Evolutionary conservation across 2,113 vertebrate genomes (phyloP).

Genomic region (Microtus pennsylvanicus): DNA sequence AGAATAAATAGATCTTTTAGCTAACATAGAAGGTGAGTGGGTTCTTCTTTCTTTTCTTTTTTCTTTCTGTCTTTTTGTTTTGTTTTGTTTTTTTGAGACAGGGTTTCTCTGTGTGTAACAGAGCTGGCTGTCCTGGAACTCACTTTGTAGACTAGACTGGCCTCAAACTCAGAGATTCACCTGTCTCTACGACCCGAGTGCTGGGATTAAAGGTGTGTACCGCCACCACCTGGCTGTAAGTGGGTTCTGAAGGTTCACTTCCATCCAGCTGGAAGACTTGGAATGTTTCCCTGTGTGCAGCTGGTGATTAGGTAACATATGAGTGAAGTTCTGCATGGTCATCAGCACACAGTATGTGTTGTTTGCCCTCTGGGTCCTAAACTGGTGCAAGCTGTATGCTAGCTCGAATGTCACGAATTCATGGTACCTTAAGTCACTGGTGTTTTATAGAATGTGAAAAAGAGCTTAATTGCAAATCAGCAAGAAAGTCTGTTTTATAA

Average conservation of each 20-base stretch:
- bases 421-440: not conserved
- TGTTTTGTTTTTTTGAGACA: too few relatives aligned
- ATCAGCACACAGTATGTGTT: not conserved
- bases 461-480: constrained; percentile 20
- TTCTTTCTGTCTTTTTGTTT: too few relatives aligned
- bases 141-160: too few relatives aligned
- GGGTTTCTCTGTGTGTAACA: too few relatives aligned
- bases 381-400: not conserved
- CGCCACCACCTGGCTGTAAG: too few relatives aligned
- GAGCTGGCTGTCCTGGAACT: too few relatives aligned
- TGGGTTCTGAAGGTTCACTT: not conserved
- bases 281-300: constrained; percentile 43
- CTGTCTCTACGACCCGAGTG: too few relatives aligned
- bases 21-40: constrained; percentile 48
- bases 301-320: not conserved
- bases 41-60: not conserved
- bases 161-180: too few relatives aligned
- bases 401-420: not conserved
- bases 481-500: constrained; percentile 9
- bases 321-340: not conserved
- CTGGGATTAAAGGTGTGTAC: too few relatives aligned
- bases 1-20: not conserved
- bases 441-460: not conserved
- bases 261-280: not conserved
- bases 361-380: not conserved